A percentile compares a stretch with the other conserved stretches of the same genome.
These are phyloP conservation scores for Colistium nudipinnis DNA, from an alignment of 2,113 vertebrate species.

Conservation along the genomic window DNA sequence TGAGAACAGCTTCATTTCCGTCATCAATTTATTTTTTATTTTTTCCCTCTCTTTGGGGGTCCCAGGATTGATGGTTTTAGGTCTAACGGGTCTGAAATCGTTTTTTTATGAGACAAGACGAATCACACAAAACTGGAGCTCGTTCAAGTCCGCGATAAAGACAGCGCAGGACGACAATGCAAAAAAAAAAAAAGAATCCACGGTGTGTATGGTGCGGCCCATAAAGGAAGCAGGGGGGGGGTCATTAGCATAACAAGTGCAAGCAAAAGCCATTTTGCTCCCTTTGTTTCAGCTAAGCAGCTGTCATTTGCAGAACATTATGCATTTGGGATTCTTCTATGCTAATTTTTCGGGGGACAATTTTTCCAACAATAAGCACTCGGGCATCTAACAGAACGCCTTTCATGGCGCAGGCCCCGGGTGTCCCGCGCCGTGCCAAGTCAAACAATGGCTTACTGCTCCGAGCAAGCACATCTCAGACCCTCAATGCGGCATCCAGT, in stretches of 20 bases:
- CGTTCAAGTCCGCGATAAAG: conserved; percentile 21
- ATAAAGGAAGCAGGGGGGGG: conserved; percentile 54
- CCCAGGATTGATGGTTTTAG: too few species aligned
- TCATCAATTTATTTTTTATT: too few species aligned
- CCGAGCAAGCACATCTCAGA: conserved; percentile 86
- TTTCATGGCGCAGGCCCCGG: conserved; percentile 92
- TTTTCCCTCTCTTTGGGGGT: too few species aligned
- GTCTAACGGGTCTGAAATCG: too few species aligned
- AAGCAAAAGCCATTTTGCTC: conserved; percentile 87
- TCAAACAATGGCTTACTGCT: conserved; percentile 94
- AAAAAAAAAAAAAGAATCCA: conserved; percentile 10
- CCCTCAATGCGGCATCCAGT: conserved; percentile 85
- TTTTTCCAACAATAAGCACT: conserved; percentile 90
- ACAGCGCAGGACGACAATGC: conserved; percentile 40
- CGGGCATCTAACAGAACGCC: conserved; percentile 92
- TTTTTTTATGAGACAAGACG: conserved; percentile 15
- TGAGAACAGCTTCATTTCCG: too few species aligned
- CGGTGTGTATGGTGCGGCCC: conserved; percentile 56
- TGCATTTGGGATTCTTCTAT: conserved; percentile 94
- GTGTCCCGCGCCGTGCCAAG: conserved; percentile 89
- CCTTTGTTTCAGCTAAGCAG: conserved; percentile 94
- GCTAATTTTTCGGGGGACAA: conserved; percentile 89
- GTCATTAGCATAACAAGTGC: conserved; percentile 87
- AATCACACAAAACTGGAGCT: background rate
- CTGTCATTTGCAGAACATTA: conserved; percentile 95